phyloP scores from a whole-genome alignment of 2,113 vertebrate genomes.

The Corythoichthys haematopterus region DNA sequence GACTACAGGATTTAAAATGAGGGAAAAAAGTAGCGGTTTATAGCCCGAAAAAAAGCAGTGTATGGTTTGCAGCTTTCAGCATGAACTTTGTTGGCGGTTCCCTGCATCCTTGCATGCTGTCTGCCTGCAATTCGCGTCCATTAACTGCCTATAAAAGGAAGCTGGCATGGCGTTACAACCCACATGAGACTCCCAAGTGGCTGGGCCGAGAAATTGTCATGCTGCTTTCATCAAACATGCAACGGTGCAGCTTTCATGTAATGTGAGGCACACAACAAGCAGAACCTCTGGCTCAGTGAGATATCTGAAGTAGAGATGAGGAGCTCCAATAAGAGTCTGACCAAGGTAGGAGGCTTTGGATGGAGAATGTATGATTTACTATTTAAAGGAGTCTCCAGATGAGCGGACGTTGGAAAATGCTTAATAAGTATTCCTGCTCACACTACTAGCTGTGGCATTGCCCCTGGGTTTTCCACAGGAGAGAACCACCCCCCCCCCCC shows the following conservation, averaged over 20 bases:
- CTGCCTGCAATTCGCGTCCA: conserved; percentile 83
- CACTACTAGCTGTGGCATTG: too few relatives aligned
- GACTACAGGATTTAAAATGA: too few relatives aligned
- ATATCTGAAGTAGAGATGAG: conserved; percentile 37
- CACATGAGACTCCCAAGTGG: conserved; percentile 70
- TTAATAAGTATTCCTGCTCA: too few relatives aligned
- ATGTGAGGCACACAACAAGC: conserved; percentile 10
- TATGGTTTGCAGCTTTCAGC: conserved; percentile 5
- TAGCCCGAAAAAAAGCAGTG: too few relatives aligned
- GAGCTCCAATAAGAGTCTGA: conserved; percentile 24
- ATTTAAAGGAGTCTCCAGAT: conserved; percentile 1
- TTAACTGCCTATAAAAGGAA: conserved; percentile 93
- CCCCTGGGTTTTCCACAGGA: too few relatives aligned
- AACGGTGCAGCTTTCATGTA: background rate
- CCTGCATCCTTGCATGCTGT: conserved; percentile 73
- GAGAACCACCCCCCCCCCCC: too few relatives aligned
- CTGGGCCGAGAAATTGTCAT: conserved; percentile 54
- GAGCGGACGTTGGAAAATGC: background rate
- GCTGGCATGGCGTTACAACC: conserved; percentile 55
- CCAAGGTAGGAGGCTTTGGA: conserved; percentile 55
- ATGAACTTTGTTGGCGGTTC: conserved; percentile 72
- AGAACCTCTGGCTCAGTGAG: background rate
- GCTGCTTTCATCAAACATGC: conserved; percentile 17
- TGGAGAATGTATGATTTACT: background rate
- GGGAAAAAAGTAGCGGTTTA: too few relatives aligned